Conservation (phyloP, 2,888 invertebrate genomes). For the Chrysolina haemoptera region DNA sequence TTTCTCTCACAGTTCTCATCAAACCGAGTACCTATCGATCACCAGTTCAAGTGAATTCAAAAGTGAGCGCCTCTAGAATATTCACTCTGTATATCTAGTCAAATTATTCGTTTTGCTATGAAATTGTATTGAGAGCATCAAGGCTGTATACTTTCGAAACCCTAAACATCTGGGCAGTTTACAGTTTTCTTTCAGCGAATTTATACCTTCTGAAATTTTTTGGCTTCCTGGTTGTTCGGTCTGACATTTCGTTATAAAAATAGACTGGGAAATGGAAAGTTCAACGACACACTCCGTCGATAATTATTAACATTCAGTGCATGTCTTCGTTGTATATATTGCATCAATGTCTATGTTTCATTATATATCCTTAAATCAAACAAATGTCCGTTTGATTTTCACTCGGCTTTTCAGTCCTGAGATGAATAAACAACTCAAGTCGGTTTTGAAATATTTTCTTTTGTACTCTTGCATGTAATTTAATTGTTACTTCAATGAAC, state of each 20-base stretch:
- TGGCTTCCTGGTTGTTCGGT: slow-evolving; percentile 28
- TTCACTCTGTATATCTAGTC: not conserved
- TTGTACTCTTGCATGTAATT: no score
- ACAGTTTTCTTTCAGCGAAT: slow-evolving; percentile 2
- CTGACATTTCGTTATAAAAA: slow-evolving; percentile 28
- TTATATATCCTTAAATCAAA: not conserved
- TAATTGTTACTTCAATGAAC: no score
- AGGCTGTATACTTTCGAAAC: not conserved
- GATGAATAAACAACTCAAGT: not conserved
- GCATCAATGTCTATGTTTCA: not conserved
- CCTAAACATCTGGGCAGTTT: slow-evolving; percentile 4
- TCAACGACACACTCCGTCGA: slow-evolving; percentile 18
- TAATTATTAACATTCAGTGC: slow-evolving; percentile 22
- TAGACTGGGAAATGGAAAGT: slow-evolving; percentile 28
- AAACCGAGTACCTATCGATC: not conserved
- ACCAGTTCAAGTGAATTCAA: not conserved
- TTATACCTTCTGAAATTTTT: slow-evolving; percentile 3
- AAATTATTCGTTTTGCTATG: not conserved
- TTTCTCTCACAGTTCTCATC: not conserved
- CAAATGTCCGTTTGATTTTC: not conserved
- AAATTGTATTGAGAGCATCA: not conserved
- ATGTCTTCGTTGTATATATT: not conserved
- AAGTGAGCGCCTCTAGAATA: not conserved
- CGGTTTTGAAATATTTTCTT: no score
- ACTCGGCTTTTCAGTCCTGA: not conserved